Percentiles rank a stretch among this genome's conserved stretches.
These are phyloP conservation scores for Cranoglanis bouderius DNA, from an alignment of 2,113 vertebrate genomes.

Conservation along the genomic window DNA sequence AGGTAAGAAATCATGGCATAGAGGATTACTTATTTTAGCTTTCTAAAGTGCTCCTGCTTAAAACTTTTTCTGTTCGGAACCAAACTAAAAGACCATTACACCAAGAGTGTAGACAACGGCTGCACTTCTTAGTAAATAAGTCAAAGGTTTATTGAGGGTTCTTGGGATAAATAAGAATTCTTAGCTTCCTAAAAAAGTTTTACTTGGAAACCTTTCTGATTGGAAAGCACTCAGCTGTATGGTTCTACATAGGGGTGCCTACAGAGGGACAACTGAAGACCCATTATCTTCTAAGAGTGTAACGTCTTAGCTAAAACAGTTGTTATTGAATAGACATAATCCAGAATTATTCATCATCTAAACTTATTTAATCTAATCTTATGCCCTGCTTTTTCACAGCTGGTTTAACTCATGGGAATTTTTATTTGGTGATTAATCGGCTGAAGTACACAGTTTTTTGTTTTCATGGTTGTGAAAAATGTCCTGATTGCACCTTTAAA, in stretches of 20 bases:
- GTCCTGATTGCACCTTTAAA: conserved; percentile 26
- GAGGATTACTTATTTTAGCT: neutral
- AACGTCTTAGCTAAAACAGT: neutral
- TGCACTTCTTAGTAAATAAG: neutral
- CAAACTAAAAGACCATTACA: neutral
- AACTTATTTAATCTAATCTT: neutral
- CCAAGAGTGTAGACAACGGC: neutral
- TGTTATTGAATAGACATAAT: neutral
- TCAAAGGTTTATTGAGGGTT: neutral
- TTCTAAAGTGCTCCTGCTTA: neutral
- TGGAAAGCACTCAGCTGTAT: neutral
- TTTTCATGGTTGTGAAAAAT: neutral
- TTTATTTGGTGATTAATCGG: neutral
- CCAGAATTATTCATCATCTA: neutral
- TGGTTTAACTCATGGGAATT: neutral
- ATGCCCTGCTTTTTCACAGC: neutral
- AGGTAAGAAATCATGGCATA: neutral
- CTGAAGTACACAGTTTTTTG: neutral
- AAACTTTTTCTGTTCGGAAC: neutral
- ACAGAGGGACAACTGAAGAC: neutral
- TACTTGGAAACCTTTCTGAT: neutral
- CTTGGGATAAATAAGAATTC: neutral
- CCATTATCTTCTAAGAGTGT: neutral
- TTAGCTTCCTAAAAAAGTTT: neutral
- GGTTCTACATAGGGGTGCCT: neutral